Base-by-base conservation (phyloP, 2,888 invertebrate genomes). In the Ecdyonurus torrentis region DNA sequence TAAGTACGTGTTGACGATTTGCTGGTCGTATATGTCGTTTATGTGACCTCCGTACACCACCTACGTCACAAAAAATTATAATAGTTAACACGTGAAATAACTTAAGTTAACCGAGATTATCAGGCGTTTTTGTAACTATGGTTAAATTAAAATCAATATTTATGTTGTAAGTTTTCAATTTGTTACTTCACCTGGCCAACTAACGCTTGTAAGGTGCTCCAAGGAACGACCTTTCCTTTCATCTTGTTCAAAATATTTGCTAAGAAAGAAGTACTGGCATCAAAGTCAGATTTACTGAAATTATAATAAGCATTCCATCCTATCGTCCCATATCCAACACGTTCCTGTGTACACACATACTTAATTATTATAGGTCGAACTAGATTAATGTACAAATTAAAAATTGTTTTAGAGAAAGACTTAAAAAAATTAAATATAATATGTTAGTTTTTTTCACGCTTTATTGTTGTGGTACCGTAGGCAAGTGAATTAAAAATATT, bases 11-110 rank as follows among this genome's bases (percentile, higher is more conserved):
- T 83, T 79, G 1, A 92, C 86, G 15, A 93, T 86, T 66, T 94
- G 83, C 15, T 93, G 82, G 75, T 95, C 95, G 76, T 85, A 94
- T 73, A 89, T 86, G 73, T 95, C 94, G 67, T 93, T 94, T 37
- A 95, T 91, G 62, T 93, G 82, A 1, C 95, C 95, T 24, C 95
- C 95, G 72, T 95, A 95, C 91, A 95, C 94, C 24, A 94, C 89
- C 87, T 89, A 66, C 0, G 22, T 5, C 10, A 5, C 55, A 20
- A 20, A 55, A 55, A 20, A 64, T 60, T 22, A 37, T 37, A 37
- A 5, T 10, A 37, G 15, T 37, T 20, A 52, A 25, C 64, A 61
- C 18, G 63, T 24, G 50, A 23, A 22, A 19, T 66, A 60, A 52
- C 7, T 59, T 52, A 25, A 23, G 23, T 52, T 25, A 55, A 62